Evolutionary conservation across 2,797 vertebrate species (phyloP), one percentile per base, ranked within the genome.

Genomic region (Halcyon smyrnensis): DNA sequence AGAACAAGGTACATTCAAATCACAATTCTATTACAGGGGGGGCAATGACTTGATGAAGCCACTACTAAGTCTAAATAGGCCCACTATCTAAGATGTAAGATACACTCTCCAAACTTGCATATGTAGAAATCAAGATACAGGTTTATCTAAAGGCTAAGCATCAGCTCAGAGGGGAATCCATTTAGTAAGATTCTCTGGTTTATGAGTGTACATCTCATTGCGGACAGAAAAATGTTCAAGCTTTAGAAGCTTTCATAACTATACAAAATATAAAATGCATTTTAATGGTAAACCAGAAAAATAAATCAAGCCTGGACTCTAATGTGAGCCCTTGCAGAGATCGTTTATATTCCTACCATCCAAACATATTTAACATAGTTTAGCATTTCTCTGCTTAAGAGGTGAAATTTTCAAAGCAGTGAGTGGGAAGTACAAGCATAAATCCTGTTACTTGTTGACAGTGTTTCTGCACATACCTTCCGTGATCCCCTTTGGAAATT

Each of bases 391-490:
- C 71, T 71, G 32, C 68, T 87, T 78, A 78, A 5, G 41, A 93
- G 67, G 80, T 73, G 93, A 91, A 32, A 87, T 94, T 97, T 95
- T 95, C 95, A 94, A 94, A 95, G 91, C 62, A 81, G 37, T 30
- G 37, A 91, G 90, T 92, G 37, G 84, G 89, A 94, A 73, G 79
- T 85, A 95, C 80, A 77, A 59, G 30, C 28, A 90, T 74, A 89
- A 97, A 96, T 96, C 91, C 89, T 91, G 59, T 94, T 96, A 87
- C 68, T 93, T 81, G 89, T 86, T 89, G 82, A 73, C 71, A 81
- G 68, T 68, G 51, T 60, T 89, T 81, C 75, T 83, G 46, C 62
- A 92, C 68, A 69, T 76, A 84, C 34, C 62, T 86, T 87, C 59
- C 46, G 73, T 28, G 25, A 93, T 69, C 36, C 20, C 17, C 78